Evolutionary conservation across 2,113 vertebrate genomes (phyloP), one percentile per base, ranked within the genome.

Genomic region (Sceloporus undulatus): DNA sequence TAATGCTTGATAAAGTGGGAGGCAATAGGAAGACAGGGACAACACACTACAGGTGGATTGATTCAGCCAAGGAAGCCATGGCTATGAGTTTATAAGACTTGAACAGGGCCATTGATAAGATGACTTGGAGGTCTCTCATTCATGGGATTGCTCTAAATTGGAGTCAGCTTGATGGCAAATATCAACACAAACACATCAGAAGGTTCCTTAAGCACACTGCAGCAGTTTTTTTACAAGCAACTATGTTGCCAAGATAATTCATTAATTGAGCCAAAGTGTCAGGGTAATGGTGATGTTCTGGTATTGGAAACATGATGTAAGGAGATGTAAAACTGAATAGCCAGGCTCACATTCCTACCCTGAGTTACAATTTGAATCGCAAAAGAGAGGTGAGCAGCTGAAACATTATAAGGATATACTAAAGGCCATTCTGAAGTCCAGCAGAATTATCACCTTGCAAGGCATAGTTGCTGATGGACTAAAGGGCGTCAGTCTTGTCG

Each of bases 401-500:
- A 88, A 88, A 78, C 81, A 84, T 84, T 88, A 84, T 84, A 77
- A 88, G 87, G 87, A 84, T 83, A 70, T 59, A 70, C 48, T 84
- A 88, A 88, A 88, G 87, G 81, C 81, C 87, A 84, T 59, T 74
- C 81, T 83, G 48, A 84, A 84, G 74, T 56, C 81, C 74, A 78
- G 52, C 14, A 84, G 81, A 84, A 84, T 88, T 88, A 88, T 70
- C 87, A 70, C 87, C 87, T 84, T 78, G 74, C 87, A 88, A 54
- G 52, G 74, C 59, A 88, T 68, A 40, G 42, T 84, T 88, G 40
- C 52, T 56, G 87, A 75, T 68, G 81, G 81, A 70, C 87, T 78
- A 38, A 88, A 84, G 87, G 85, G 74, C 81, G 13, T 78, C 62
- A 7, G 77, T 65, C 59, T 88, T 84, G 87, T 78, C 87, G 52